These are phyloP conservation scores for Drosophila meridiana DNA, from an alignment of 2,888 invertebrate genomes.

Conservation along the genomic window DNA sequence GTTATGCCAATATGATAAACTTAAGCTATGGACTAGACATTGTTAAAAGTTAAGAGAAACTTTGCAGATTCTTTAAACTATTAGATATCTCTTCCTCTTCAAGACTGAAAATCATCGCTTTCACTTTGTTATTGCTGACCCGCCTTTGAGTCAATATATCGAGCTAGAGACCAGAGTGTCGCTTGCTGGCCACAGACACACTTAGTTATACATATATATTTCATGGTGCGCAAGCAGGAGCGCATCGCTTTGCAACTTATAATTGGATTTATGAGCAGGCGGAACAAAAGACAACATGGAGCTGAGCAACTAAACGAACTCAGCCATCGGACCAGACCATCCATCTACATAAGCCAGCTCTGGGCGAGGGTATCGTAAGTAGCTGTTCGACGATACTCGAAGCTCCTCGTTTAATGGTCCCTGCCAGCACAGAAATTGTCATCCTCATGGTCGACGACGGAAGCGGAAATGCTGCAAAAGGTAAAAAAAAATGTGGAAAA, in stretches of 20 bases:
- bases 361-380: slow-evolving; percentile 48
- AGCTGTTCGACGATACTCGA: slow-evolving; percentile 46
- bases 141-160: not conserved
- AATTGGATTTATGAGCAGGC: slow-evolving; percentile 74
- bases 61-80: not conserved
- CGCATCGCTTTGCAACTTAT: slow-evolving; percentile 65
- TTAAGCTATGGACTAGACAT: too few species aligned
- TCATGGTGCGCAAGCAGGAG: slow-evolving; percentile 37
- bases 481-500: not conserved
- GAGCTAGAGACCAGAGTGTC: not conserved
- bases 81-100: not conserved
- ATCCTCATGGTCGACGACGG: slow-evolving; percentile 28
- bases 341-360: slow-evolving; percentile 58
- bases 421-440: slow-evolving; percentile 39
- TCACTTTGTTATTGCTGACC: slow-evolving; percentile 5
- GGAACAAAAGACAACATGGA: slow-evolving; percentile 29
- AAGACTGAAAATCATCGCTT: not conserved
- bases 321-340: slow-evolving; percentile 28
- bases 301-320: slow-evolving; percentile 12
- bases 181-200: not conserved
- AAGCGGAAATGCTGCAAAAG: slow-evolving; percentile 52
- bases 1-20: too few species aligned
- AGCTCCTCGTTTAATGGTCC: slow-evolving; percentile 48
- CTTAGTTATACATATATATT: slow-evolving; percentile 4
- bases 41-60: too few species aligned